Evolutionary conservation across 2,113 vertebrate genomes (phyloP).

Genomic region (Xiphophorus hellerii): DNA sequence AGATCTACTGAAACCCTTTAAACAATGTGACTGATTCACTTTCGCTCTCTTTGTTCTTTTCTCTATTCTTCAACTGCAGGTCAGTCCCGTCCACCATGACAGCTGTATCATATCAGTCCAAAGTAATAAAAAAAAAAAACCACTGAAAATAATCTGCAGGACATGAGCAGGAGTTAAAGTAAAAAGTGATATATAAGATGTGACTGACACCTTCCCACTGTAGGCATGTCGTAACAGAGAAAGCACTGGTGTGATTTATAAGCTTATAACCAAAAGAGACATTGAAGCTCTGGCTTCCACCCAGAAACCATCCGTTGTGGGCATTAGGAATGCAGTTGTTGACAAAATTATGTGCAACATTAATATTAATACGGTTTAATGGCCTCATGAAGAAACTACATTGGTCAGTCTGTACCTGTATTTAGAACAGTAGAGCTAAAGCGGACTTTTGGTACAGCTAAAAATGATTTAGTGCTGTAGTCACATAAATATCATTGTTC

Average conservation of each 20-base stretch:
- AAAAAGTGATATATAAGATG: neutral
- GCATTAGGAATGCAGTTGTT: neutral
- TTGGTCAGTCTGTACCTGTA: neutral
- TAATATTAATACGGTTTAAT: neutral
- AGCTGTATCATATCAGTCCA: neutral
- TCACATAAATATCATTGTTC: no score
- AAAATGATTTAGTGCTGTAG: no score
- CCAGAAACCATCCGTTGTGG: neutral
- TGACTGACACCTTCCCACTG: neutral
- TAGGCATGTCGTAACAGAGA: neutral
- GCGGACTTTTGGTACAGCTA: no score
- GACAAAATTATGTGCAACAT: neutral
- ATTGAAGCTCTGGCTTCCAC: neutral
- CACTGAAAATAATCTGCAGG: neutral
- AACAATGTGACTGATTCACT: no score
- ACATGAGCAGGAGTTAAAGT: slow-evolving; percentile 12
- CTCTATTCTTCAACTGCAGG: neutral
- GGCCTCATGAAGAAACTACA: no score
- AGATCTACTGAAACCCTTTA: no score
- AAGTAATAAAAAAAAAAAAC: no score
- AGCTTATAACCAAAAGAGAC: neutral
- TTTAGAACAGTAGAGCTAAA: neutral
- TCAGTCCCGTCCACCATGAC: neutral
- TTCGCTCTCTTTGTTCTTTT: neutral
- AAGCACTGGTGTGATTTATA: neutral